These are phyloP conservation scores for Watsonalla cultraria DNA, from an alignment of 2,888 invertebrate genomes.

Conservation along the genomic window DNA sequence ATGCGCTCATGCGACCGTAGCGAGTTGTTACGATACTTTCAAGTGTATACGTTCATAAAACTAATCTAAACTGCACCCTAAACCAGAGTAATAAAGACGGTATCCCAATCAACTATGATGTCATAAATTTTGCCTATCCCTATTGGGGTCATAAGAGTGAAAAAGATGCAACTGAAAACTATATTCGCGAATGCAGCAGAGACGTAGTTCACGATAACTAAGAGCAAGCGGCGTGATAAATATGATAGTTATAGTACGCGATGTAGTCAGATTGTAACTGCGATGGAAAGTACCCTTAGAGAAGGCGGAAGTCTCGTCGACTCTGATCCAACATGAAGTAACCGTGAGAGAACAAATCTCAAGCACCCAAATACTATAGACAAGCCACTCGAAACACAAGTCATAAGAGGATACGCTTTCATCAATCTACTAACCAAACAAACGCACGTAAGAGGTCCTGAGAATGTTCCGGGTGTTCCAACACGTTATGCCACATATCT, in stretches of 20 bases:
- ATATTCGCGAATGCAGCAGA: constrained; percentile 57
- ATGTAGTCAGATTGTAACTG: constrained; percentile 39
- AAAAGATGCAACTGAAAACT: constrained; percentile 49
- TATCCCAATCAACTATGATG: constrained; percentile 34
- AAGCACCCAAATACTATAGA: constrained; percentile 54
- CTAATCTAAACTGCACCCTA: constrained; percentile 55
- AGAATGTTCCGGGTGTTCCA: constrained; percentile 23
- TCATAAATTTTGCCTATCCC: constrained; percentile 35
- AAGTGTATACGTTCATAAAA: constrained; percentile 48
- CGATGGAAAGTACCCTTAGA: constrained; percentile 41
- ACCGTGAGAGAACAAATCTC: constrained; percentile 53
- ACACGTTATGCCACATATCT: constrained; percentile 20
- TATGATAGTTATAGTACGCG: constrained; percentile 58
- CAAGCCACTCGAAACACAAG: constrained; percentile 52
- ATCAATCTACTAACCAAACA: constrained; percentile 56
- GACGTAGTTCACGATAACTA: constrained; percentile 65
- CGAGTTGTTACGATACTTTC: constrained; percentile 71
- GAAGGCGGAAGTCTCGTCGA: constrained; percentile 49
- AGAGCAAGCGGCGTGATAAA: constrained; percentile 61
- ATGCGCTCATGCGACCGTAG: constrained; percentile 76
- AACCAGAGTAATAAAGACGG: constrained; percentile 45
- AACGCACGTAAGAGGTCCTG: constrained; percentile 32
- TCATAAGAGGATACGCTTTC: constrained; percentile 38
- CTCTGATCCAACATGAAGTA: constrained; percentile 31
- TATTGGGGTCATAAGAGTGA: constrained; percentile 40